phyloP scores from a whole-genome alignment of 2,888 invertebrate genomes.

The Hydrotaea cyrtoneurina region DNA sequence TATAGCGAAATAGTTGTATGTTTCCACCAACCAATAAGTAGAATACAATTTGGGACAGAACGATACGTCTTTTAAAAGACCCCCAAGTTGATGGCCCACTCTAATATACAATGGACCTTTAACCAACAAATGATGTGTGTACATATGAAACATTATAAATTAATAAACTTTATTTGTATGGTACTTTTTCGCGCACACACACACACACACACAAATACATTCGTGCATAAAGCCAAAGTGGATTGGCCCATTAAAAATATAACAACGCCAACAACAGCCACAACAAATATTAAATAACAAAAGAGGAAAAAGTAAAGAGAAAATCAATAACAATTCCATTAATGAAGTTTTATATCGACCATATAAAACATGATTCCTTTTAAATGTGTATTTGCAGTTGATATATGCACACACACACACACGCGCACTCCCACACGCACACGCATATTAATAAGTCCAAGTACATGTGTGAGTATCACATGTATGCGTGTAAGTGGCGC shows the following conservation, averaged over 20 bases:
- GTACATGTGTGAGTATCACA: background rate
- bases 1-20: too few relatives aligned
- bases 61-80: too few relatives aligned
- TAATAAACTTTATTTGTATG: slow-evolving; percentile 12
- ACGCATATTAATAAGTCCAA: background rate
- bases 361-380: slow-evolving; percentile 28
- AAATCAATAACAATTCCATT: slow-evolving; percentile 38
- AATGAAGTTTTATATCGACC: slow-evolving; percentile 40
- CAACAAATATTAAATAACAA: background rate
- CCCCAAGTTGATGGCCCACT: too few relatives aligned
- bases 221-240: background rate
- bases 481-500: background rate
- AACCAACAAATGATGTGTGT: background rate
- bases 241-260: slow-evolving; percentile 26
- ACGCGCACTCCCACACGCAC: too few relatives aligned
- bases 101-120: too few relatives aligned
- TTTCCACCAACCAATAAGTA: too few relatives aligned
- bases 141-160: background rate
- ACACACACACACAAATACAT: background rate
- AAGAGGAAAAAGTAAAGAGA: background rate
- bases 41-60: too few relatives aligned
- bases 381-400: slow-evolving; percentile 7
- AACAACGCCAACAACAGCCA: background rate
- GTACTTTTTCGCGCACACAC: background rate
- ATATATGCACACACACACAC: too few relatives aligned